A percentile compares a stretch with the other conserved stretches of the same genome.
Evolutionary conservation across 2,113 vertebrate species (phyloP).

Genomic region (Cynopterus brachyotis): DNA sequence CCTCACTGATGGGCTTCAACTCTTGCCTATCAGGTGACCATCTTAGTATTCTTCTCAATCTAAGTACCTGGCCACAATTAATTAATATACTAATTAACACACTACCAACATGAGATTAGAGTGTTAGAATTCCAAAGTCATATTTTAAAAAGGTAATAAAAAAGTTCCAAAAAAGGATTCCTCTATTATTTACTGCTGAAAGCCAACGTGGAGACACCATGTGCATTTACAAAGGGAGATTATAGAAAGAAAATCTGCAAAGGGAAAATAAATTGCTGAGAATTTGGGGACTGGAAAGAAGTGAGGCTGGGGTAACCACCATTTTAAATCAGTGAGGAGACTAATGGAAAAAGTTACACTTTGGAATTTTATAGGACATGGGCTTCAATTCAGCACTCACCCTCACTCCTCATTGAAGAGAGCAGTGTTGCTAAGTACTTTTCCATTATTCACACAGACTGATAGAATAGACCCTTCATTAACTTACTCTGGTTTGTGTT

Average conservation of each 20-base stretch:
- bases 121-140: not conserved
- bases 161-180: not conserved
- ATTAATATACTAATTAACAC: not conserved
- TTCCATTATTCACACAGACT: constrained; percentile 61
- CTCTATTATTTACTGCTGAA: not conserved
- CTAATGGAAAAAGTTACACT: constrained; percentile 63
- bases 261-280: constrained; percentile 47
- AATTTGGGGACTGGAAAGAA: not conserved
- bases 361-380: constrained; percentile 38
- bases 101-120: not conserved
- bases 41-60: not conserved
- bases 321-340: constrained; percentile 44
- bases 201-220: not conserved
- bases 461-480: not conserved
- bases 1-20: not conserved
- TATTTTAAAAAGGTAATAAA: constrained; percentile 36
- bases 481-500: not conserved
- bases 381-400: constrained; percentile 57
- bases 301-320: not conserved
- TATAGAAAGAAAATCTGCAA: constrained; percentile 65
- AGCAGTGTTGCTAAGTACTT: constrained; percentile 63
- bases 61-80: not conserved
- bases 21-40: not conserved
- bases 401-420: constrained; percentile 64
- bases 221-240: constrained; percentile 40